Base-by-base conservation (phyloP, 2,888 invertebrate species). In the Metacarcinus magister region DNA sequence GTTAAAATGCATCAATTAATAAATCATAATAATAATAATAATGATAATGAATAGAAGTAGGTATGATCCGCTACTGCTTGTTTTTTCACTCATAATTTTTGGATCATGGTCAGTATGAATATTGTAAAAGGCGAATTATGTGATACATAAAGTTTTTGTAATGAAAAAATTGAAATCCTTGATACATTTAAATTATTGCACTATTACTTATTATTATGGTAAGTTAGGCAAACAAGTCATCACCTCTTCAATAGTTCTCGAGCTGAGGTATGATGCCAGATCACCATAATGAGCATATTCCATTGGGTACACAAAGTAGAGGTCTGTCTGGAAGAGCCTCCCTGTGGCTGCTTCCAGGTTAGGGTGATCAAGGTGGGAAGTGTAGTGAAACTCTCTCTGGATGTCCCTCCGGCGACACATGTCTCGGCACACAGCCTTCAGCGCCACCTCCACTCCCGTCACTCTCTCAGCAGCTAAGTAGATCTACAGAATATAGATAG, bases 271-370 rank as follows among this genome's bases (percentile, higher is more conserved):
- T 92, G 99, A 99, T 46, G 99, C 99, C 96, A 99, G 98, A 97
- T 99, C 99, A 0, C 99, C 99, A 97, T 99, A 98, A 8, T 99
- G 99, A 92, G 99, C 99, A 46, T 96, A 95, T 32, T 93, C 95
- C 95, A 96, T 95, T 4, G 96, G 96, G 54, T 95, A 96, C n/a
- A 96, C 96, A 98, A 99, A 99, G 98, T 99, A 99, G 98, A 99
- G 99, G n/a, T 98, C 98, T 97, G 99, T 99, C 92, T 99, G 99
- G 98, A 99, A 99, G 97, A 99, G 99, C 67, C 99, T 99, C 87
- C 98, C 98, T 92, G 99, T 99, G 98, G 99, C 99, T 98, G 99
- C 99, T 93, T 99, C 99, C 96, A 99, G 99, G 98, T 99, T 99
- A 97, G 99, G 99, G 43, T 99, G 99, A 97, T 99, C 99, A 96